Base-by-base conservation (phyloP, 2,113 vertebrate species). In the Nannobrachium achirus region DNA sequence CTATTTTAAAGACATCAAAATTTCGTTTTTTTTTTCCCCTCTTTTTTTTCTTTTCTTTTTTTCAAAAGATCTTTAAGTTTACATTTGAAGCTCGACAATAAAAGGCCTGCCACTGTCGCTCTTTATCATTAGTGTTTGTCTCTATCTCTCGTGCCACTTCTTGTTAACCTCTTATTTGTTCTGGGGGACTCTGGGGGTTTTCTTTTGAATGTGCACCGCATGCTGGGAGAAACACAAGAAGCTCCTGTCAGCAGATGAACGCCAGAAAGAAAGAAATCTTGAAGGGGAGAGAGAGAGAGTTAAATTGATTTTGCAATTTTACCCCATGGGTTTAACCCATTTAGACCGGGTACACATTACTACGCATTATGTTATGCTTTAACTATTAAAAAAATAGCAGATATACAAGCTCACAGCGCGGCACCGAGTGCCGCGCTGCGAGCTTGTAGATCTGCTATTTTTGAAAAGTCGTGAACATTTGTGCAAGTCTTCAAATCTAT, bases 1-100 rank as follows among this genome's bases (percentile, higher is more conserved):
- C 96, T 96, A 97, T 97, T 98, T 98, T 97, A 97, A 96, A 98
- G 96, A 95, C 95, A 93, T 98, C 95, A 96, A 94, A 96, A 95
- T 95, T 94, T 95, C 93, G 93, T 91, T 95, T 95, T 95, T 96
- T 65, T 59, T 65, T 44, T 33, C 25, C 25, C 25, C 25, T 33
- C 6, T 33, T 33, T 5, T 33, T 33, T 33, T 33, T 33, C 6
- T 41, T 61, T 67, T 68, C 25, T 16, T 13, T 14, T 52, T 15
- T 40, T 25, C 60, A 95, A 95, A 97, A 96, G 95, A 97, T 98
- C 95, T 97, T 92, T 97, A 98, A 98, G 96, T 97, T 96, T 95
- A 94, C 94, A 97, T 97, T 96, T 95, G 95, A 98, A 95, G 94
- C 92, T 90, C 89, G 93, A 95, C 95, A 96, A 96, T 95, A 95